Evolutionary conservation across 53 echinoderm and acorn worm species (phyloP), one percentile per base, ranked within the genome.

Genomic region (Astropecten irregularis): DNA sequence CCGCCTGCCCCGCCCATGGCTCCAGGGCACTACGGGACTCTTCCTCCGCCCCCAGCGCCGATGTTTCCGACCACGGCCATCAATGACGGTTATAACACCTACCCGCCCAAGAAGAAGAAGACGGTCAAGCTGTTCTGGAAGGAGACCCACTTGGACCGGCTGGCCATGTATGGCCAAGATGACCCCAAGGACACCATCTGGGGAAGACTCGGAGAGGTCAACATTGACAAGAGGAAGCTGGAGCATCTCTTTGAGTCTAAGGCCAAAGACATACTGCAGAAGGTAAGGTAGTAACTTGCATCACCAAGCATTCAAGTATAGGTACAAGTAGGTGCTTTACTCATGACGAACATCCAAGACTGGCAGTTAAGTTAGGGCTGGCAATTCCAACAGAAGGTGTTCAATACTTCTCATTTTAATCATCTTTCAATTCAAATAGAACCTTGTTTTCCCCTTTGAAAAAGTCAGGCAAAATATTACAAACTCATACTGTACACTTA

Each of bases 181-280:
- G 86, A 86, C 59, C 61, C 73, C 26, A 49, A 71, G 40, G 72
- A 85, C 40, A 87, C 84, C 46, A 99, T 99, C 38, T 99, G 99
- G 99, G 90, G 86, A 18, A 50, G 73, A 14, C 83, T 99, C 29
- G 86, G 64, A 5, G 77, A 87, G 4, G 90, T 97, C 16, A 65
- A 77, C 32, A 81, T 97, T 14, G 99, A 97, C 81, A 90, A 87
- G 60, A 84, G 88, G 40, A 97, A 97, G 53, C 81, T 97, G 71
- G 99, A 97, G 68, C 95, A 95, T 71, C 86, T 97, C 21, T 97
- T 97, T 92, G 99, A 97, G 61, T 95, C 89, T 66, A 76, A 92
- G 38, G 87, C 90, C 6, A 97, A 95, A 52, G 93, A 95, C 35
- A 74, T 90, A 38, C 53, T 92, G 7, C 72, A 91, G 61, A 97